Base-by-base conservation (phyloP, 2,797 vertebrate species). In the Apogon talboti region DNA sequence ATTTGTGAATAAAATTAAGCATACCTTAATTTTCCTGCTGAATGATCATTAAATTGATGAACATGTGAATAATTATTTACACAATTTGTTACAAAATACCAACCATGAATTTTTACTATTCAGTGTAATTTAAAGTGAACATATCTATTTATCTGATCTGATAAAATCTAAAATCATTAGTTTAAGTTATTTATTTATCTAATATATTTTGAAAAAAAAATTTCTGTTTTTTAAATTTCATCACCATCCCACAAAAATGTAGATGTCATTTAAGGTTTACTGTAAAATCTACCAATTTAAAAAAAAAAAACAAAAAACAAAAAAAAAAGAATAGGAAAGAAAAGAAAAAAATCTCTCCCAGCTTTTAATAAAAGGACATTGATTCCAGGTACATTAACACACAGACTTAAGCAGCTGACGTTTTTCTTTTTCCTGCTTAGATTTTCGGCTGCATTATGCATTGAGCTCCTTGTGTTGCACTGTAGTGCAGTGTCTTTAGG, bases 401-500 rank as follows among this genome's bases (percentile, higher is more conserved):
- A 38, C 19, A 37, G 6, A 47, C 58, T 56, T 56, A 12, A 51
- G 44, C 16, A 38, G 51, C 15, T 40, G 63, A 70, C 35, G 49
- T 12, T 53, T 71, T 48, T 79, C 21, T n/a, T 41, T 21, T 45
- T 28, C 21, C 44, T 58, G 47, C 33, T 66, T 37, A 49, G 28
- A 56, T 49, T 63, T 56, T n/a, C 54, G 33, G 52, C 57, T 46
- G n/a, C 49, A 74, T 48, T 69, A 64, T 76, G 21, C 46, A 44
- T 51, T 50, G 35, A 50, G 40, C 67, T 71, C 41, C 8, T 40
- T 52, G 45, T 37, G 50, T 57, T 49, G 28, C 64, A 71, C 70
- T 62, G 50, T 40, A 16, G 63, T 54, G 37, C 33, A 54, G 43
- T 61, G 46, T 83, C 79, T 81, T 83, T 69, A 74, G 64, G 62